phyloP scores from a whole-genome alignment of 2,113 vertebrate genomes.

The Sarotherodon lohbergeri region DNA sequence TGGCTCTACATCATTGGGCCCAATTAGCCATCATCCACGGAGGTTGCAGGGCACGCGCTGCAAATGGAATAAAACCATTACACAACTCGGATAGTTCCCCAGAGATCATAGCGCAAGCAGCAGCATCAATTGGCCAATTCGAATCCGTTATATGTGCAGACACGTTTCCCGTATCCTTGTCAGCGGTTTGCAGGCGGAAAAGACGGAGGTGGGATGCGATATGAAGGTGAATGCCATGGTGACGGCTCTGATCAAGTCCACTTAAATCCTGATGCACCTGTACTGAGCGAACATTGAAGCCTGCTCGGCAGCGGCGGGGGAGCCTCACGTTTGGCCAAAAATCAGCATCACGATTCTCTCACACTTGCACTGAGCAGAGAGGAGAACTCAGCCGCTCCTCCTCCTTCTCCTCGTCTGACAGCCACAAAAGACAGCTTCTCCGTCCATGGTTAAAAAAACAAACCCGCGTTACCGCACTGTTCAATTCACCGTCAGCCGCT shows the following conservation, averaged over 20 bases:
- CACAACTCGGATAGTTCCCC: constrained; percentile 17
- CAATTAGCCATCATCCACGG: constrained; percentile 47
- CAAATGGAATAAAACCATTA: constrained; percentile 4
- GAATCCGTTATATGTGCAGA: not conserved
- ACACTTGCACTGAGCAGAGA: not conserved
- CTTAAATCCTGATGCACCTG: constrained; percentile 48
- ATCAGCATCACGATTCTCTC: constrained; percentile 41
- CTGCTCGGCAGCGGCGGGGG: not conserved
- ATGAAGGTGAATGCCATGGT: constrained; percentile 24
- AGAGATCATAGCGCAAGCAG: constrained; percentile 17
- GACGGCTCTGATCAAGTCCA: not conserved
- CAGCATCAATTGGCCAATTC: constrained; percentile 2
- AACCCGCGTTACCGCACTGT: not conserved
- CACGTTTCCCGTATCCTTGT: not conserved
- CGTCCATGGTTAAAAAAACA: not conserved
- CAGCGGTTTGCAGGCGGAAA: not conserved
- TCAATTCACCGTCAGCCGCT: not conserved
- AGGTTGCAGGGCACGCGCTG: not conserved
- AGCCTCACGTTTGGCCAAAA: constrained; percentile 24
- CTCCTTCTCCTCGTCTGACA: not conserved
- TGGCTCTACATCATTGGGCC: constrained; percentile 57
- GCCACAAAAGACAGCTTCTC: not conserved
- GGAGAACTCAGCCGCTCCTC: constrained; percentile 24
- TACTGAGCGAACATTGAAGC: not conserved
- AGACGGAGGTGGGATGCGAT: not conserved